phyloP scores from a whole-genome alignment of 2,113 vertebrate species.

The Cavia porcellus region DNA sequence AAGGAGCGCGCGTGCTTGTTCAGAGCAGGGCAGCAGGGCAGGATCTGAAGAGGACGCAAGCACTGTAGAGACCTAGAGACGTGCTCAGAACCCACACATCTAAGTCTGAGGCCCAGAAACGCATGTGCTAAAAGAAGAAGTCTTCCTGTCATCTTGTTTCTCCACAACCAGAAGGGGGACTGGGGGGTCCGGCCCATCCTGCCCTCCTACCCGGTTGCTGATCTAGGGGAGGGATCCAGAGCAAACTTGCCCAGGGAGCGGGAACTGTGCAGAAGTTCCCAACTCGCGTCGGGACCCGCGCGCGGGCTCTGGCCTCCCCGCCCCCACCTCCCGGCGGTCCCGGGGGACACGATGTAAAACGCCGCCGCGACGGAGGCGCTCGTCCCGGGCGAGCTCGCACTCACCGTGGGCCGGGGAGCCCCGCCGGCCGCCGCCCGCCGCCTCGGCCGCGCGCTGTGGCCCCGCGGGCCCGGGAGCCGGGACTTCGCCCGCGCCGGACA shows the following conservation, averaged over 20 bases:
- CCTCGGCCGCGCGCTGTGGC: constrained; percentile 88
- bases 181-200: constrained; percentile 5
- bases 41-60: background rate
- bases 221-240: constrained; percentile 26
- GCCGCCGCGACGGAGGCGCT: constrained; percentile 73
- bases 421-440: constrained; percentile 89
- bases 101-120: background rate
- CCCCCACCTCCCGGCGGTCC: background rate
- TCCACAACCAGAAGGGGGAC: background rate
- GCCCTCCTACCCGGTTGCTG: constrained; percentile 73
- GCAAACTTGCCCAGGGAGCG: constrained; percentile 21
- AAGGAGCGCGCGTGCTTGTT: background rate
- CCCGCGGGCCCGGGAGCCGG: constrained; percentile 92
- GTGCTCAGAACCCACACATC: background rate
- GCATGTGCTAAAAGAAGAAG: constrained; percentile 41
- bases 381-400: constrained; percentile 79
- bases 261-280: constrained; percentile 61
- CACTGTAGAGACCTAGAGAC: background rate
- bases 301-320: background rate
- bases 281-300: background rate
- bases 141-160: background rate
- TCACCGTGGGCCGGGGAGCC: constrained; percentile 91
- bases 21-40: background rate
- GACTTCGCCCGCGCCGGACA: constrained; percentile 94
- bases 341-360: background rate